phyloP scores from a whole-genome alignment of 30 jellyfish, hydroid and myxozoan species.

The Hydra vulgaris region DNA sequence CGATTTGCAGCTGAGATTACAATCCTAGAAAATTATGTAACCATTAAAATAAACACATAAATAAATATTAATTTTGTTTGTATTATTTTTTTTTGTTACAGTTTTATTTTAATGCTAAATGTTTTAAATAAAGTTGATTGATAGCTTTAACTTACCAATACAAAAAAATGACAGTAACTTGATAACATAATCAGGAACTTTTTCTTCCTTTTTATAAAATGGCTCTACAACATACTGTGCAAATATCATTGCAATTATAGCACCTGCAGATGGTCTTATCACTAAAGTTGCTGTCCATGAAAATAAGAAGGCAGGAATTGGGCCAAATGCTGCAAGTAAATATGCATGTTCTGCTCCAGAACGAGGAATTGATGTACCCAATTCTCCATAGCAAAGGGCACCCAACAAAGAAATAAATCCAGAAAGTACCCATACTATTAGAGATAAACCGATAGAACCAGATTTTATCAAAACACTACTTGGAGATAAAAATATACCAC shows the following conservation, averaged over 20 bases:
- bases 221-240: conserved; percentile 59
- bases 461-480: conserved; percentile 36
- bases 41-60: too few relatives aligned
- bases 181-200: conserved; percentile 51
- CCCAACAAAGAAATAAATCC: conserved; percentile 65
- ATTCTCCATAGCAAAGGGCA: conserved; percentile 62
- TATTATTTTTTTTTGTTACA: too few relatives aligned
- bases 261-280: conserved; percentile 65
- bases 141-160: conserved; percentile 33
- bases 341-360: conserved; percentile 61
- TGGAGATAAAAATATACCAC: conserved; percentile 78
- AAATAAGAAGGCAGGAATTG: conserved; percentile 63
- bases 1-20: too few relatives aligned
- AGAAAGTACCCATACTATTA: conserved; percentile 59
- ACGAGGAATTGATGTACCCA: conserved; percentile 63
- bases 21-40: too few relatives aligned
- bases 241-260: conserved; percentile 50
- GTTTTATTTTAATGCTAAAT: too few relatives aligned
- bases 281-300: conserved; percentile 68
- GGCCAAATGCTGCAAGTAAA: conserved; percentile 44
- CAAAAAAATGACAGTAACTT: conserved; percentile 64
- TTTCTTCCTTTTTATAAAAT: conserved; percentile 49
- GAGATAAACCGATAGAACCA: conserved; percentile 66
- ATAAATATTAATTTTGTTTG: too few relatives aligned
- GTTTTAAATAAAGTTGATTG: too few relatives aligned